Conservation (phyloP, 1,140 invertebrate genomes). For the Caligus rogercresseyi region DNA sequence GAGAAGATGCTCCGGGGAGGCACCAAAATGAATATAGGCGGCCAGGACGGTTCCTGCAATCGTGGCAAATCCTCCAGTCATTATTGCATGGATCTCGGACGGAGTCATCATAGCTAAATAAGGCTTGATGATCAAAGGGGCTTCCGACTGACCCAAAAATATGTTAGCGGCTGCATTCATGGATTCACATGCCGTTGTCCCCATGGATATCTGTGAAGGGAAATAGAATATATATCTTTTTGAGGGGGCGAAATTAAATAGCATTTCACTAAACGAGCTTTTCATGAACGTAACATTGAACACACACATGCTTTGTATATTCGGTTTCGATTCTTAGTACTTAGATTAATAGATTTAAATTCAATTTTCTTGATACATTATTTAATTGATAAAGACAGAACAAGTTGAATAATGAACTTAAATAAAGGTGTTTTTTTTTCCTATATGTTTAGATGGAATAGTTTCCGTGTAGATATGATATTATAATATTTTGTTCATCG, state of each 20-base stretch:
- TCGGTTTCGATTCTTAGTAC: too few relatives aligned
- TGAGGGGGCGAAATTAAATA: too few relatives aligned
- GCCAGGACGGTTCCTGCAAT: conserved; percentile 83
- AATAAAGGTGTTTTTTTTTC: too few relatives aligned
- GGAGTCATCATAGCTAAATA: conserved; percentile 61
- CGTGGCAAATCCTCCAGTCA: conserved; percentile 83
- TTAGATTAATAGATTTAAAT: too few relatives aligned
- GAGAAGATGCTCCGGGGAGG: conserved; percentile 56
- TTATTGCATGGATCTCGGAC: conserved; percentile 78
- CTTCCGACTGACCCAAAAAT: conserved; percentile 61
- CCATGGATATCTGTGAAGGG: conserved; percentile 36
- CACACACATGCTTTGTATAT: conserved; percentile 20
- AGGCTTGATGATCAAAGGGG: conserved; percentile 48
- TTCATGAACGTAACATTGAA: too few relatives aligned
- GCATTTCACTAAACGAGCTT: too few relatives aligned
- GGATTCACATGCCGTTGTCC: conserved; percentile 77
- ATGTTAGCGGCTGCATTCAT: conserved; percentile 74
- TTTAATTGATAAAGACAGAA: too few relatives aligned
- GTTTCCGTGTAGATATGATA: too few relatives aligned
- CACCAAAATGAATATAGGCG: conserved; percentile 76
- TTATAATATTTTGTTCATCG: too few relatives aligned
- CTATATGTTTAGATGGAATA: too few relatives aligned
- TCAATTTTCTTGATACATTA: too few relatives aligned
- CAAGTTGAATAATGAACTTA: too few relatives aligned
- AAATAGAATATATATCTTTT: neutral